These are phyloP conservation scores for Microchrysa polita DNA, from an alignment of 2,888 invertebrate genomes.

Conservation along the genomic window DNA sequence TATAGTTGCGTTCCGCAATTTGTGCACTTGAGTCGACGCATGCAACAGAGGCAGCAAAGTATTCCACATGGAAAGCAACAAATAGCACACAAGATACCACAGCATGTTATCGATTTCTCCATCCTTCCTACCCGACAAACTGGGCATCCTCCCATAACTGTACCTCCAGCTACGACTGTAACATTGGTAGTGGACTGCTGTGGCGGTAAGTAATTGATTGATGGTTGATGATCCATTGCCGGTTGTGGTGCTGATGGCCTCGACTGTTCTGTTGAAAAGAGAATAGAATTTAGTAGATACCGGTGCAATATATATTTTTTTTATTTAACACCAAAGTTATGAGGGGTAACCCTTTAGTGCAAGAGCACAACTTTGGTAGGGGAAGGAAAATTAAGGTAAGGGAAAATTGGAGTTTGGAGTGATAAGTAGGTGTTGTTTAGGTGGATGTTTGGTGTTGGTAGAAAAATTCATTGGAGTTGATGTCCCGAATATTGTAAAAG, in stretches of 20 bases:
- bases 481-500: too few species aligned
- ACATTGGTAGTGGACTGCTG: background rate
- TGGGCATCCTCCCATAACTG: conserved; percentile 15
- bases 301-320: too few species aligned
- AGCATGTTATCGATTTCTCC: conserved; percentile 17
- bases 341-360: too few species aligned
- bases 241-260: background rate
- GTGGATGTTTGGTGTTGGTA: too few species aligned
- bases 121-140: conserved; percentile 30
- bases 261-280: background rate
- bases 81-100: conserved; percentile 25
- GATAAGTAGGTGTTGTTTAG: too few species aligned
- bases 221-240: too few species aligned
- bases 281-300: too few species aligned
- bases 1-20: conserved; percentile 20
- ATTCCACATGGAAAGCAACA: conserved; percentile 15
- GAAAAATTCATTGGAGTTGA: too few species aligned
- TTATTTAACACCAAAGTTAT: too few species aligned
- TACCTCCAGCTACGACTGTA: conserved; percentile 8
- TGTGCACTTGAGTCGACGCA: conserved; percentile 13
- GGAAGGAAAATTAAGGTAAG: too few species aligned
- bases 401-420: too few species aligned
- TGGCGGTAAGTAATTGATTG: background rate
- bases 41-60: conserved; percentile 7
- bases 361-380: too few species aligned